Percentiles rank a stretch among this genome's conserved stretches.
phyloP scores from a whole-genome alignment of 1,140 invertebrate genomes.

The Stratiolaelaps scimitus region DNA sequence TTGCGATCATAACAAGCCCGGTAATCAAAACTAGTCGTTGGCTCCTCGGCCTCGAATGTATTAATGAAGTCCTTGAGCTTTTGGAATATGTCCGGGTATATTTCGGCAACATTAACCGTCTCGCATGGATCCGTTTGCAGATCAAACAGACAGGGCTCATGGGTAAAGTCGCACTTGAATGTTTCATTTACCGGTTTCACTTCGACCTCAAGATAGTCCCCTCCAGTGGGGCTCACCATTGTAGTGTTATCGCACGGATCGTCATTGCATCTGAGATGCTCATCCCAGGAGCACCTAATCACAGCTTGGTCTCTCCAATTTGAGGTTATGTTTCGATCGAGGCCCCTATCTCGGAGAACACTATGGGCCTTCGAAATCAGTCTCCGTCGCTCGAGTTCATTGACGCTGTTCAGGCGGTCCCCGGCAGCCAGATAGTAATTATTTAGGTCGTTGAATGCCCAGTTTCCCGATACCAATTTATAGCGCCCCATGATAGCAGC shows the following conservation, averaged over 20 bases:
- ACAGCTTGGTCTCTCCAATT: conserved; percentile 8
- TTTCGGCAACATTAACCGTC: conserved; percentile 40
- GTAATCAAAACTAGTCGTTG: not conserved
- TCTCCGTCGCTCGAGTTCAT: not conserved
- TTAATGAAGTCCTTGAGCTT: not conserved
- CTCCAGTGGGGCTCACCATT: too few relatives aligned
- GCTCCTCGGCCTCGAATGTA: not conserved
- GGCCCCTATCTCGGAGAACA: not conserved
- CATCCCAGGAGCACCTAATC: conserved; percentile 20
- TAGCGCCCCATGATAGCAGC: not conserved
- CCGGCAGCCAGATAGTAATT: not conserved
- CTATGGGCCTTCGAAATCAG: not conserved
- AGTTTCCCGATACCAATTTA: conserved; percentile 1
- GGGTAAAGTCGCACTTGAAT: conserved; percentile 37
- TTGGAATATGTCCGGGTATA: not conserved
- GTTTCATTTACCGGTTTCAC: conserved; percentile 31
- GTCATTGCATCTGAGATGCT: not conserved
- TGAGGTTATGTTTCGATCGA: not conserved
- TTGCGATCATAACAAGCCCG: not conserved
- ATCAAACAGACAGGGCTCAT: conserved; percentile 40
- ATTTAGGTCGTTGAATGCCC: not conserved
- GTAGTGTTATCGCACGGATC: not conserved
- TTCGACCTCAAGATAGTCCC: not conserved
- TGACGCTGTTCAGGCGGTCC: not conserved
- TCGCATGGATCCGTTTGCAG: conserved; percentile 42